Evolutionary conservation across 1,140 invertebrate species (phyloP), one percentile per base, ranked within the genome.

Genomic region (Copidosoma floridanum): DNA sequence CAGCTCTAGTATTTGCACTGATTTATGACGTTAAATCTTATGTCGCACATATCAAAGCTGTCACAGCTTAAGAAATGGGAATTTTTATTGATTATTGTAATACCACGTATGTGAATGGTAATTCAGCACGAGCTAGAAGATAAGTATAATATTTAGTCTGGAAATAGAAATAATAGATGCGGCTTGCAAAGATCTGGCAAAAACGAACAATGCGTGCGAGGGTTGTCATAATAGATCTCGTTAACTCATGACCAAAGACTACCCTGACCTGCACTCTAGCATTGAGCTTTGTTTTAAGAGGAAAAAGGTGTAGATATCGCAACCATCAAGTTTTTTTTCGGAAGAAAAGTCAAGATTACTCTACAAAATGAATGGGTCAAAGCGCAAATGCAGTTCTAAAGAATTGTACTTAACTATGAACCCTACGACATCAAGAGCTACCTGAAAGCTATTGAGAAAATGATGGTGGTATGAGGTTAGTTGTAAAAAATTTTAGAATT

Each of bases 401-500:
- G n/a, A 32, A 52, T 52, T 5, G 29, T 35, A 12, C 48, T 46
- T 3, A 46, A 21, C 16, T 46, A 23, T 21, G 43, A 21, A 23
- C 20, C n/a, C 7, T 46, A 21, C 14, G 5, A 46, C 6, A 7
- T 24, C 8, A 5, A 11, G 8, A 16, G n/a, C n/a, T n/a, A n/a
- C 82, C 7, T 82, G 82, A 3, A 85, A 83, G 53, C 43, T 54
- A 61, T n/a, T n/a, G n/a, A n/a, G n/a, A n/a, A n/a, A n/a, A n/a
- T n/a, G n/a, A n/a, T n/a, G n/a, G n/a, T n/a, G n/a, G n/a, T n/a
- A n/a, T n/a, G n/a, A n/a, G n/a, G n/a, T n/a, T n/a, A n/a, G n/a
- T n/a, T n/a, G n/a, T n/a, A n/a, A n/a, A n/a, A n/a, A n/a, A n/a
- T n/a, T n/a, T n/a, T n/a, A n/a, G n/a, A n/a, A n/a, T n/a, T n/a